Evolutionary conservation across 1,140 invertebrate species (phyloP), one percentile per base, ranked within the genome.

Genomic region (Lanistes nyassanus): DNA sequence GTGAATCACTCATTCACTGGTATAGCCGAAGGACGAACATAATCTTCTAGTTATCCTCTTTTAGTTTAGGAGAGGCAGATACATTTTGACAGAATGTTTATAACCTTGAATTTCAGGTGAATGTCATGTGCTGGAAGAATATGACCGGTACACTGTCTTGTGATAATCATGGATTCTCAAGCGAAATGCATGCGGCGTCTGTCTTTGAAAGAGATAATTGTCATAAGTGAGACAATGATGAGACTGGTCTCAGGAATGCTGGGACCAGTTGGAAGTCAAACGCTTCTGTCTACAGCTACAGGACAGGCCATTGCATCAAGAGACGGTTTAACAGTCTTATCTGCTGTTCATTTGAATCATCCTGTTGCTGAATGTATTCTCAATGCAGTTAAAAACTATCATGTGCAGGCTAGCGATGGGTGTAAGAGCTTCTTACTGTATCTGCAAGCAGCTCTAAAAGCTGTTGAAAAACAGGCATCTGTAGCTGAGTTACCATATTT

Each of bases 401-500:
- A 76, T 31, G 62, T 36, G 16, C 36, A 58, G 19, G 64, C 66
- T 66, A 71, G 76, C 26, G 83, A 84, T 75, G 83, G 82, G 3
- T 75, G 73, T 36, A 85, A 85, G 76, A 75, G 76, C 31, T 80
- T 85, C 31, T 47, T 83, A n/a, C 37, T 85, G n/a, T 80, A 81
- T 74, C 60, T 84, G 51, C 39, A 60, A 29, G 67, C 78, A 47
- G 6, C 82, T 13, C 23, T 83, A 23, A 42, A 69, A 9, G 56
- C 60, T 31, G 62, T 83, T 36, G 76, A 75, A 34, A 5, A 69
- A n/a, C n/a, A 68, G 66, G 42, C 65, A 56, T 9, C 23, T 7
- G 55, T 39, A 0, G n/a, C 16, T 66, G 23, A 34, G 23, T 37
- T 31, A 26, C 7, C 31, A 2, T 37, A 31, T 70, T 64, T n/a